Base-by-base conservation (phyloP, 2,888 invertebrate species). In the Lymantria dispar region DNA sequence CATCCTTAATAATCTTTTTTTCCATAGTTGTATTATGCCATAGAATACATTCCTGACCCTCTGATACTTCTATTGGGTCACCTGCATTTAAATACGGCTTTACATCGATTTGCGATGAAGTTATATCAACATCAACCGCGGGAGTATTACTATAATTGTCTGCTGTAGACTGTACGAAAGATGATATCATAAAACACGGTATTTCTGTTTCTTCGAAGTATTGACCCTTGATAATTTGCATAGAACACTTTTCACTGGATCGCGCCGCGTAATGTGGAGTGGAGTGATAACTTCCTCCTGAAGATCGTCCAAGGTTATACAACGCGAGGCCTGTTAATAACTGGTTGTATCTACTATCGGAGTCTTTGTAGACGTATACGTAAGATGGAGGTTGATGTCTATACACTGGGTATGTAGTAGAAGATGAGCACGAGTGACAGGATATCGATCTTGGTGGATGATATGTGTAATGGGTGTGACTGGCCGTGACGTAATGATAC, bases 171-270 rank as follows among this genome's bases (percentile, higher is more conserved):
- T 78, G 73, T 56, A 86, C 70, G 53, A 89, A 89, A 0, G 87
- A 82, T 0, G 90, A 89, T 76, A 90, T 80, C 68, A 89, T 78
- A 46, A 87, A 83, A 60, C 90, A 90, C 3, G 89, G 89, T 42
- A 88, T 74, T 41, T 54, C 58, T 0, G 82, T 83, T 61, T 90
- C 85, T 58, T 88, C 86, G 47, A 83, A 84, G 43, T 80, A 77
- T 29, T 68, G 59, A 12, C 65, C 70, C 52, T 84, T 81, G 45
- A 84, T 74, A 38, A 89, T 72, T 74, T 90, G 89, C 48, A 90
- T 62, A 3, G 81, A 87, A 57, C 90, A 90, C 45, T 75, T 76
- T 57, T 89, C 89, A 30, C 78, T 74, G 0, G 68, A 58, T 1
- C 63, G 72, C 14, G 78, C 62, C 1, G 75, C 58, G 56, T 87